Conservation (phyloP, 2,113 vertebrate species). For the Sprattus sprattus region DNA sequence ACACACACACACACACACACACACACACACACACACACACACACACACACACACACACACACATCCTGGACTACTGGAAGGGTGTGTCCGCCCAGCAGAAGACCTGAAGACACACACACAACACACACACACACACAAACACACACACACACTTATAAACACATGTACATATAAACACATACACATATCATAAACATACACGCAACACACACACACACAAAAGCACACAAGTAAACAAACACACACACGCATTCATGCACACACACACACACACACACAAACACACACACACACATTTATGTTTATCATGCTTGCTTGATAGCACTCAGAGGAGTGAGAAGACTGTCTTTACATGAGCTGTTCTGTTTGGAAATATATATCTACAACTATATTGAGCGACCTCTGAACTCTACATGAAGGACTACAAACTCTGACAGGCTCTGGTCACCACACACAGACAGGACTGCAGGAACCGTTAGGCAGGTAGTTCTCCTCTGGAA, state of each 20-base stretch:
- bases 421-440: no score
- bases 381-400: no score
- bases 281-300: constrained; percentile 6
- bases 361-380: no score
- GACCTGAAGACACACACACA: constrained; percentile 72
- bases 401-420: no score
- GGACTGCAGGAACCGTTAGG: no score
- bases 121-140: constrained; percentile 25
- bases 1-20: constrained; percentile 40
- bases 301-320: no score
- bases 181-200: constrained; percentile 15
- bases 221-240: background rate
- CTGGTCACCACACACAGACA: no score
- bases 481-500: no score
- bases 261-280: background rate
- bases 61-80: constrained; percentile 99
- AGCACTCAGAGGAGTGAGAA: no score
- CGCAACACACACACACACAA: background rate
- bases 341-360: no score
- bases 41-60: no score
- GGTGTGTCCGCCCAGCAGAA: constrained; percentile 98
- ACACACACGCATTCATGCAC: constrained; percentile 10
- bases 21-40: no score
- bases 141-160: constrained; percentile 19
- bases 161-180: background rate